Evolutionary conservation across 2,888 invertebrate genomes (phyloP), one percentile per base, ranked within the genome.

Genomic region (Pheosia gnoma): DNA sequence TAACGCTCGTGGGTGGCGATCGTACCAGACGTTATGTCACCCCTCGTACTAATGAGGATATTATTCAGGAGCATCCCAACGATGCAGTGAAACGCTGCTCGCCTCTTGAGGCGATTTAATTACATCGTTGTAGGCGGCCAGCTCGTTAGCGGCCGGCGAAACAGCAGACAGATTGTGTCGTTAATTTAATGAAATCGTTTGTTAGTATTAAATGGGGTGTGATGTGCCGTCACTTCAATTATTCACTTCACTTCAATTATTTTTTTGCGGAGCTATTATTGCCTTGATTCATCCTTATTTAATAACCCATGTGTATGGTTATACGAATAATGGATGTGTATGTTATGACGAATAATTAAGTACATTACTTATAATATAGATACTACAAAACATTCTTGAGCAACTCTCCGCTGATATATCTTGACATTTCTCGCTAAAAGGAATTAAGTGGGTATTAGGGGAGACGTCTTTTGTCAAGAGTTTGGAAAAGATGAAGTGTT

Each of bases 1-100:
- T 92, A 90, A 90, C 87, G 87, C 83, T 84, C 87, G 90, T 90
- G 89, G 90, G 90, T 89, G 87, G 90, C 84, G 82, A 79, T 73
- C 75, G 76, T 75, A 80, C 72, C 78, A 83, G 82, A 82, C 81
- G 81, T 89, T 89, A 87, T 86, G 87, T 87, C 89, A 89, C 84
- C 81, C 77, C 74, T 80, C 71, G 75, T 70, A 77, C 77, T 89
- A 90, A 90, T 90, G 87, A 89, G 89, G 87, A 90, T 87, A 92
- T 90, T 90, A 89, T 88, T 90, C 85, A 87, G 85, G 79, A 83
- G 79, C 75, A 81, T 80, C 83, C 83, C 75, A 83, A 83, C 77
- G 78, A 71, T 74, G 70, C 77, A 71, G 79, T 76, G 75, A 73
- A 74, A 70, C 74, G 71, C 72, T 68, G 78, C 74, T 75, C 78